A percentile compares a stretch with the other conserved stretches of the same genome.
Evolutionary conservation across 2,888 invertebrate genomes (phyloP).

Genomic region (Atherix ibis): DNA sequence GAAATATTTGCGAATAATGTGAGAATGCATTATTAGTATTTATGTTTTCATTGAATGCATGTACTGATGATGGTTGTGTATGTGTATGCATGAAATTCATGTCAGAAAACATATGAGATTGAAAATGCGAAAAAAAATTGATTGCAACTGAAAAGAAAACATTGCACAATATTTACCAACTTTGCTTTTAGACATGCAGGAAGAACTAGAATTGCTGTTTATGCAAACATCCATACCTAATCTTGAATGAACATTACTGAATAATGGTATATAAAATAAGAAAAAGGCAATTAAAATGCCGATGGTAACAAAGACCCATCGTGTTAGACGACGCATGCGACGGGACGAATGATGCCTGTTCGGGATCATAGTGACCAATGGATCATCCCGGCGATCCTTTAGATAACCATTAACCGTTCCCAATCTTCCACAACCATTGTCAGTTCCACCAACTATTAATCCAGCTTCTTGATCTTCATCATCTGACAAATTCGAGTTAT

Average conservation of each 20-base stretch:
- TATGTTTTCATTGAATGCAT: too few species aligned
- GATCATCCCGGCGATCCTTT: too few species aligned
- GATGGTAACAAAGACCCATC: constrained; percentile 15
- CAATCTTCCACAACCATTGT: not conserved
- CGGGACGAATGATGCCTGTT: constrained; percentile 16
- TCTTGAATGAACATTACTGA: constrained; percentile 21
- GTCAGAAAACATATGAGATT: too few species aligned
- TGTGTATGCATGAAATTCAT: too few species aligned
- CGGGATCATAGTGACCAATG: not conserved
- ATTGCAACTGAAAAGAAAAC: too few species aligned
- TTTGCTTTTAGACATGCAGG: constrained; percentile 9
- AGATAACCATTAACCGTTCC: too few species aligned
- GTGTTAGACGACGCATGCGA: constrained; percentile 18
- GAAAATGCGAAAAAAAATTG: too few species aligned
- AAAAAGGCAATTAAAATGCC: constrained; percentile 17
- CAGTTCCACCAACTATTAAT: not conserved
- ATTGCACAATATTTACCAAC: constrained; percentile 8
- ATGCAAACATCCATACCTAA: constrained; percentile 18
- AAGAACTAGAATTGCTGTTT: constrained; percentile 6
- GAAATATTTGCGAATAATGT: too few species aligned
- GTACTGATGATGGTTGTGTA: too few species aligned
- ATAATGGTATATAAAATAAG: constrained; percentile 22
- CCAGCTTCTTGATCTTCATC: constrained; percentile 6
- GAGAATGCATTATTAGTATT: too few species aligned
- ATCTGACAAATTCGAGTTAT: constrained; percentile 6